Base-by-base conservation (phyloP, 2,113 vertebrate species). In the Burhinus oedicnemus region DNA sequence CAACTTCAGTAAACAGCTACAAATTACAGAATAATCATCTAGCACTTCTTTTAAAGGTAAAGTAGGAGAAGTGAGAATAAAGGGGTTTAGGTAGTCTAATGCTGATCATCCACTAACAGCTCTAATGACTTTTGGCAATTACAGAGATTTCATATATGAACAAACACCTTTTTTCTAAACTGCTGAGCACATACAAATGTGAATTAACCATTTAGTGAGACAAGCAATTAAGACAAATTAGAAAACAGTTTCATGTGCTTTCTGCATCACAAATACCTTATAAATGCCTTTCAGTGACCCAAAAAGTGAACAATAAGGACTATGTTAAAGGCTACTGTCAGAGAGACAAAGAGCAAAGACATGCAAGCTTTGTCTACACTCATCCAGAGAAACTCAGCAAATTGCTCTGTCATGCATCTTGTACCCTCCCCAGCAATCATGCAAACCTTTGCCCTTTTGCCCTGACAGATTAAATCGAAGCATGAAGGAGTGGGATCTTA, bases 181-280 rank as follows among this genome's bases (percentile, higher is more conserved):
- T 97, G 96, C 94, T 97, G 96, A 97, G 97, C 96, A 98, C 83
- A 71, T 93, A 98, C 92, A 97, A 96, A 97, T 71, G 79, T 80
- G 96, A 96, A 97, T 98, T 98, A 97, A 97, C 95, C 98, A 98
- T 98, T 98, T 98, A 89, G 95, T 97, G 95, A 97, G 97, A 98
- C 97, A 98, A 98, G 98, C 97, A 98, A 99, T 99, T 99, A 99
- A 98, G 97, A 98, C 98, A 99, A 99, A 99, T 99, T 98, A 98
- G 97, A 97, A 97, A 98, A 98, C 95, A 98, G 96, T 97, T 95
- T 95, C 76, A 84, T 93, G 97, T 98, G 95, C 97, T 97, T 96
- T 98, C 93, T 97, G 97, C 97, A 97, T 93, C 92, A 96, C 94
- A 93, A 97, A 98, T 95, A 96, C 97, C 92, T 97, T 91, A 95